Evolutionary conservation across 2,888 invertebrate genomes (phyloP).

Genomic region (Drosophila fulvimacula): DNA sequence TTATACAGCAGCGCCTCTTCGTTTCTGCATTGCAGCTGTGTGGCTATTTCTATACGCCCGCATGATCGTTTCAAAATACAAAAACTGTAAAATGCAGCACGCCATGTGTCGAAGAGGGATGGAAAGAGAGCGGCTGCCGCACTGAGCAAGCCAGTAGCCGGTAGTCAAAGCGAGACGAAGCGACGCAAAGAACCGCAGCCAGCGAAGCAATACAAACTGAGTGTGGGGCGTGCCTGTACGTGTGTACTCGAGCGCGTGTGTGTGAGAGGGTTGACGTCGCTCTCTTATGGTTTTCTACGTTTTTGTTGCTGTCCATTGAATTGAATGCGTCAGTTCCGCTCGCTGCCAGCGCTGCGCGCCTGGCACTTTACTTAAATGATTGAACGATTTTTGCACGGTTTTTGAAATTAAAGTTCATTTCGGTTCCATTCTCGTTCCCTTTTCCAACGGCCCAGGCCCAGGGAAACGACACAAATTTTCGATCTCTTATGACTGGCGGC

Average conservation of each 20-base stretch:
- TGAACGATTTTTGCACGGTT: slow-evolving; percentile 82
- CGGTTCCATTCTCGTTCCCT: slow-evolving; percentile 56
- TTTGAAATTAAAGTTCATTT: slow-evolving; percentile 70
- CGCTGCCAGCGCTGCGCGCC: slow-evolving; percentile 54
- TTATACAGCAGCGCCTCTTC: slow-evolving; percentile 15
- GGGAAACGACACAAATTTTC: slow-evolving; percentile 12
- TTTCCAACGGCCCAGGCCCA: slow-evolving; percentile 32
- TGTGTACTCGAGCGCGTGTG: not conserved
- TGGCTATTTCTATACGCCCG: slow-evolving; percentile 49
- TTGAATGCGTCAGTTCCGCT: slow-evolving; percentile 55
- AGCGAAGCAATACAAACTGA: slow-evolving; percentile 20
- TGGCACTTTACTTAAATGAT: slow-evolving; percentile 77
- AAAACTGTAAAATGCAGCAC: slow-evolving; percentile 42
- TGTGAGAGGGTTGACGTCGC: slow-evolving; percentile 40
- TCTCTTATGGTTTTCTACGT: slow-evolving; percentile 52
- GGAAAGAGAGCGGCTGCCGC: slow-evolving; percentile 11
- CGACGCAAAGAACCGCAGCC: slow-evolving; percentile 50
- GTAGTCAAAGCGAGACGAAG: slow-evolving; percentile 39
- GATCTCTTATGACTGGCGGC: slow-evolving; percentile 37
- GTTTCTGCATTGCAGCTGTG: slow-evolving; percentile 22
- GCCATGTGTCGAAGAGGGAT: slow-evolving; percentile 41
- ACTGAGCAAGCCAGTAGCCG: not conserved
- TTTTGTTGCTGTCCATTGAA: slow-evolving; percentile 43
- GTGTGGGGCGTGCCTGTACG: not conserved
- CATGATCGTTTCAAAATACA: slow-evolving; percentile 68